A percentile compares a stretch with the other conserved stretches of the same genome.
These are phyloP conservation scores for Vanessa cardui DNA, from an alignment of 2,888 invertebrate species.

Conservation along the genomic window DNA sequence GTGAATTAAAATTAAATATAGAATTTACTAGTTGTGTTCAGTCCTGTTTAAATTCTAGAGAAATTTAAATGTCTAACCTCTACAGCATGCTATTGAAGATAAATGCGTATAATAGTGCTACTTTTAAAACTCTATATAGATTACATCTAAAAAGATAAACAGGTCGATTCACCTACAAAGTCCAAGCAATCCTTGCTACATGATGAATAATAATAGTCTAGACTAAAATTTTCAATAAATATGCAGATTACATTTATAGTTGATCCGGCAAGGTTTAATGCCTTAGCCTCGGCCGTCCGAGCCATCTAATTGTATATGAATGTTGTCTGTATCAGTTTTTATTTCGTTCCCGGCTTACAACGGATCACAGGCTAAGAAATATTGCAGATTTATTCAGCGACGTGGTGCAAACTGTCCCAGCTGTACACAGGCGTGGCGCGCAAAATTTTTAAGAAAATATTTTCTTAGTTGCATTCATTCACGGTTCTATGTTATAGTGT, in stretches of 20 bases:
- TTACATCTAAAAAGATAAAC: slow-evolving; percentile 43
- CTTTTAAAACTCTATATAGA: slow-evolving; percentile 41
- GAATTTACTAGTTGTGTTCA: slow-evolving; percentile 53
- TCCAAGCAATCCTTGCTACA: slow-evolving; percentile 37
- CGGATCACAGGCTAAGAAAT: slow-evolving; percentile 50
- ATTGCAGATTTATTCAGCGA: slow-evolving; percentile 54
- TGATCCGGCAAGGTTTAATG: slow-evolving; percentile 58
- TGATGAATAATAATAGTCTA: slow-evolving; percentile 45
- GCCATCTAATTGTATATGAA: slow-evolving; percentile 46
- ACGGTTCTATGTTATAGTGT: slow-evolving; percentile 14
- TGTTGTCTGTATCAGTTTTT: slow-evolving; percentile 36
- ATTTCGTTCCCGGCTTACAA: slow-evolving; percentile 44
- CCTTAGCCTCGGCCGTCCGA: slow-evolving; percentile 50
- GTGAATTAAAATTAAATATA: slow-evolving; percentile 3
- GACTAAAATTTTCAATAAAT: slow-evolving; percentile 68
- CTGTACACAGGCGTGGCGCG: slow-evolving; percentile 54
- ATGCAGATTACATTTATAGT: slow-evolving; percentile 60
- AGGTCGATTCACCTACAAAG: slow-evolving; percentile 41
- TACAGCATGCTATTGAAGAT: slow-evolving; percentile 65
- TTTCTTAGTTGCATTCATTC: slow-evolving; percentile 18
- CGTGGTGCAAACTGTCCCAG: slow-evolving; percentile 58
- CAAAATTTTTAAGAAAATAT: slow-evolving; percentile 40
- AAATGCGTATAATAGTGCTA: slow-evolving; percentile 40
- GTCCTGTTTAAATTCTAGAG: slow-evolving; percentile 62
- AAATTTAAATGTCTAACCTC: slow-evolving; percentile 63